Base-by-base conservation (phyloP, 2,797 vertebrate genomes). In the Basileuterus tristriatus region DNA sequence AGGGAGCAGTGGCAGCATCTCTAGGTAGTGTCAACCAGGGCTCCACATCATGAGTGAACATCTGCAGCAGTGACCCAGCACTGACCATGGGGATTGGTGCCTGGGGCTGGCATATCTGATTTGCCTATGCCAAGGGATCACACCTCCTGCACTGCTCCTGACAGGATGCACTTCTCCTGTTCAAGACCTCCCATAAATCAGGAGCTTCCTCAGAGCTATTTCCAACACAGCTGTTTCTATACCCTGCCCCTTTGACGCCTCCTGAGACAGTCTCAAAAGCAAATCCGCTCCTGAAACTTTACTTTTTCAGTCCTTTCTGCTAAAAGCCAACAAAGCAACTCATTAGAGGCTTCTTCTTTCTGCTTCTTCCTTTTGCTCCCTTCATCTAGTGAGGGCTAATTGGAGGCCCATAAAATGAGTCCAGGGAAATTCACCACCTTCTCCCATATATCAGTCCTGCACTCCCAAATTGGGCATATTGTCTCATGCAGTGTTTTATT, bases 21-120 rank as follows among this genome's bases (percentile, higher is more conserved):
- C 2, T 22, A 9, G 36, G n/a, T 47, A 11, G 11, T 30, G 30
- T 50, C 2, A 3, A 6, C 30, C 64, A 43, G 50, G n/a, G 19
- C 34, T 34, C 23, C 53, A 7, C 24, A 29, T 47, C 2, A 0
- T 27, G 29, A 71, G n/a, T 0, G 0, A 69, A 24, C 6, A 26
- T 27, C 32, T 26, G 8, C 4, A 1, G 41, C 46, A 37, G 20
- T 26, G 65, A 74, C 32, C 15, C 49, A 19, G 24, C 47, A 15
- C 8, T 50, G 12, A n/a, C 19, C 15, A 0, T 9, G 4, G 10
- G 49, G 34, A 71, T 88, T 44, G 62, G 53, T 4, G 0, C 15
- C 6, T 39, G 49, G 39, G 34, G 18, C 55, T 70, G 81, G 32
- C 32, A 26, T 21, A 22, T 34, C 62, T 34, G 30, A 62, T 83